phyloP scores from a whole-genome alignment of 2,888 invertebrate species.

The Cheilosia urbana region DNA sequence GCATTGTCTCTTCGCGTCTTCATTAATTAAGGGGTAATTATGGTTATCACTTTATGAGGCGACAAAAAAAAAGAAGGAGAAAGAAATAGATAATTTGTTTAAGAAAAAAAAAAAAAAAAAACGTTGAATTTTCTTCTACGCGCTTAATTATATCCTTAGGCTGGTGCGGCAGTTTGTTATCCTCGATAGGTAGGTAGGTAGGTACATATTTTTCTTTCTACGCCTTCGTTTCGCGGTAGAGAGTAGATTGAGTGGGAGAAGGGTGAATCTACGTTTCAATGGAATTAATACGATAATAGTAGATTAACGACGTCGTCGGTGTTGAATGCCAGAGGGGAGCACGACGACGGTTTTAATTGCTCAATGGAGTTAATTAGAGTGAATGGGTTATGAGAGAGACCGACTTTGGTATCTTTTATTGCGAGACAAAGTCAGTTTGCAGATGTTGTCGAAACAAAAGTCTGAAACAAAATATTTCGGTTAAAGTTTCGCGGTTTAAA shows the following conservation, averaged over 20 bases:
- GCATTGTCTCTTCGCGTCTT: conserved; percentile 50
- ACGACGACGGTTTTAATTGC: conserved; percentile 53
- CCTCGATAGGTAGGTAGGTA: neutral
- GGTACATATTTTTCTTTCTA: neutral
- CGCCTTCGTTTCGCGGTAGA: neutral
- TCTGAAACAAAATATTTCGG: neutral
- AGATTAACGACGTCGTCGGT: conserved; percentile 25
- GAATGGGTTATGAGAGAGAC: conserved; percentile 8
- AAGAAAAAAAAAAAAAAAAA: conserved; percentile 39
- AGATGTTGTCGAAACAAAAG: too few relatives aligned
- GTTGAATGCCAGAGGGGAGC: conserved; percentile 24
- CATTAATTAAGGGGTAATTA: conserved; percentile 66
- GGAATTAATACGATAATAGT: conserved; percentile 44
- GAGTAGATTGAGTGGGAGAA: neutral
- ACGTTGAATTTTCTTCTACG: conserved; percentile 37
- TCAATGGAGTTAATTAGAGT: conserved; percentile 48
- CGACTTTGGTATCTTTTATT: neutral
- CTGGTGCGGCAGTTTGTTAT: conserved; percentile 36
- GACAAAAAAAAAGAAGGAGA: neutral
- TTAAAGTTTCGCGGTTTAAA: neutral
- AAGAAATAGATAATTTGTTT: conserved; percentile 54
- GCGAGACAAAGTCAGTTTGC: neutral
- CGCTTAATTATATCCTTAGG: conserved; percentile 70
- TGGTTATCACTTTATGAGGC: conserved; percentile 50
- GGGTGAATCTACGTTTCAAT: conserved; percentile 12